phyloP scores from a whole-genome alignment of 2,888 invertebrate species.

The Phorcus lineatus region DNA sequence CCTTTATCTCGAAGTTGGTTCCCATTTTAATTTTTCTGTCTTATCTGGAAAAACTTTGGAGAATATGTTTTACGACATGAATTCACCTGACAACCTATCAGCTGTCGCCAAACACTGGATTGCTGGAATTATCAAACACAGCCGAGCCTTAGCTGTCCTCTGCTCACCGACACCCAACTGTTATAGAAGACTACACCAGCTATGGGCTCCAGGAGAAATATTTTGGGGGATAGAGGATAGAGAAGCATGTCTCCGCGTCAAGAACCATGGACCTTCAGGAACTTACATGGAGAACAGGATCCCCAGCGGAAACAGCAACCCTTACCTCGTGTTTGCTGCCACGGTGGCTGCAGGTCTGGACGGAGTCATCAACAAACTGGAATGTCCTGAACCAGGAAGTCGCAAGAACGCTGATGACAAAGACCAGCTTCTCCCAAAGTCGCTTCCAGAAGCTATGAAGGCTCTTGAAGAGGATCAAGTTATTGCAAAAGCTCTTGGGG shows the following conservation, averaged over 20 bases:
- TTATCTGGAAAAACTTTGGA: neutral
- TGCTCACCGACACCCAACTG: slow-evolving; percentile 44
- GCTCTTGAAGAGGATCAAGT: slow-evolving; percentile 22
- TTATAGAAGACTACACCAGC: slow-evolving; percentile 27
- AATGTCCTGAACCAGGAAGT: slow-evolving; percentile 22
- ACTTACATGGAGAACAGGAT: slow-evolving; percentile 43
- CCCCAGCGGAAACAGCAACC: slow-evolving; percentile 37
- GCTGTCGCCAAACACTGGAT: slow-evolving; percentile 37
- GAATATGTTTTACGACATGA: slow-evolving; percentile 31
- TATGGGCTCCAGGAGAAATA: slow-evolving; percentile 25
- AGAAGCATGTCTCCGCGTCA: slow-evolving; percentile 22
- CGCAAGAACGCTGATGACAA: slow-evolving; percentile 2
- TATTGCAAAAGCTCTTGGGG: slow-evolving; percentile 6
- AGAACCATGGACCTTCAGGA: slow-evolving; percentile 26
- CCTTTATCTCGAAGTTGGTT: neutral
- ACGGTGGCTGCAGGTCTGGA: slow-evolving; percentile 43
- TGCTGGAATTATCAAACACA: slow-evolving; percentile 39
- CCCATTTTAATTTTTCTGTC: slow-evolving; percentile 3
- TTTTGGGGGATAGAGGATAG: slow-evolving; percentile 40
- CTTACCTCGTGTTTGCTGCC: slow-evolving; percentile 40
- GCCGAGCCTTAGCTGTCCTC: slow-evolving; percentile 35
- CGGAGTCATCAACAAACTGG: slow-evolving; percentile 34
- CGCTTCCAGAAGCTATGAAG: slow-evolving; percentile 15
- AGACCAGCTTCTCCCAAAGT: slow-evolving; percentile 22
- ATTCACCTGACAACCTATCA: slow-evolving; percentile 25